These are phyloP conservation scores for Sinohyriopsis cumingii DNA, from an alignment of 2,888 invertebrate species.

Conservation along the genomic window DNA sequence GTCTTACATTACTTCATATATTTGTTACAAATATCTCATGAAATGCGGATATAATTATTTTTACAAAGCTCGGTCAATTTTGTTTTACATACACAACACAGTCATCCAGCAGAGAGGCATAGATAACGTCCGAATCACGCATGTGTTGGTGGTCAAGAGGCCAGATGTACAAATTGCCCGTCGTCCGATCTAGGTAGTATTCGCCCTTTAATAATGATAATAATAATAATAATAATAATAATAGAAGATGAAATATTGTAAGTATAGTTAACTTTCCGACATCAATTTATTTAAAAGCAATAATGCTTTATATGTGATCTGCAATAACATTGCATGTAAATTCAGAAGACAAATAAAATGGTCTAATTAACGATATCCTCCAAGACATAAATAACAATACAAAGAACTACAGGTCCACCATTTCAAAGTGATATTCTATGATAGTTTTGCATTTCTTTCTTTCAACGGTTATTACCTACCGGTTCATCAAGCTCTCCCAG, in stretches of 20 bases:
- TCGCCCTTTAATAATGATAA: slow-evolving; percentile 40
- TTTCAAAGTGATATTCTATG: not conserved
- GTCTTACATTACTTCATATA: no score
- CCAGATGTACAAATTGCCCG: slow-evolving; percentile 46
- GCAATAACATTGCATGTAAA: no score
- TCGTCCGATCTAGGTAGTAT: slow-evolving; percentile 46
- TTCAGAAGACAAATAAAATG: no score
- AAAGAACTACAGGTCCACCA: no score
- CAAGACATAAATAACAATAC: no score
- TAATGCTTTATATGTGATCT: no score
- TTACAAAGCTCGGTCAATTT: not conserved
- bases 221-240: not conserved
- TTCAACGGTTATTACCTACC: slow-evolving; percentile 17
- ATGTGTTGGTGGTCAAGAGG: slow-evolving; percentile 47
- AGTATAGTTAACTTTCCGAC: no score
- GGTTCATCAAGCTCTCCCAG: slow-evolving; percentile 47
- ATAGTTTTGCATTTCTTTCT: not conserved
- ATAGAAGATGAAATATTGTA: no score
- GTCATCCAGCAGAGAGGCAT: slow-evolving; percentile 35
- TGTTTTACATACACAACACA: slow-evolving; percentile 38
- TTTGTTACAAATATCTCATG: no score
- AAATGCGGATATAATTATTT: no score
- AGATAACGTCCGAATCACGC: slow-evolving; percentile 31
- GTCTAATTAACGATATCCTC: no score
- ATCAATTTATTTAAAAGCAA: no score